These are phyloP conservation scores for Triops longicaudatus DNA, from an alignment of 1,140 invertebrate species.

Conservation along the genomic window DNA sequence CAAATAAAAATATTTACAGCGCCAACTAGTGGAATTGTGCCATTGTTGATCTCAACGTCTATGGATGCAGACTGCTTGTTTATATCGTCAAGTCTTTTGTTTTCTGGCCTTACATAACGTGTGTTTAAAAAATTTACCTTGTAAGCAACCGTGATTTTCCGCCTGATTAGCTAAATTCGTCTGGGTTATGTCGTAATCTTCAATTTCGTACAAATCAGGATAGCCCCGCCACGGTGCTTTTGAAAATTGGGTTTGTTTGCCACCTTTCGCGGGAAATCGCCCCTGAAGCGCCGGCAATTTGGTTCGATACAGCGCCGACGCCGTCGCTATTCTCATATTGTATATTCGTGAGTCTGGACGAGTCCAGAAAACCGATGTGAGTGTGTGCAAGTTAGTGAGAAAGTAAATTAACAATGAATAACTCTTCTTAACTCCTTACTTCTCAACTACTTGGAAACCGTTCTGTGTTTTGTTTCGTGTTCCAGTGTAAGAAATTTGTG, in stretches of 20 bases:
- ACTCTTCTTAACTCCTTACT: background rate
- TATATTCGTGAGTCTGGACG: background rate
- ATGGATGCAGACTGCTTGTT: background rate
- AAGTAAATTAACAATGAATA: slow-evolving; percentile 3
- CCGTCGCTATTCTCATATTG: background rate
- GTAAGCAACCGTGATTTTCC: no score
- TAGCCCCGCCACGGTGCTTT: background rate
- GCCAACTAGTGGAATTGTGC: background rate
- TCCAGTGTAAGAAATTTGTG: no score
- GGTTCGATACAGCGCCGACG: background rate
- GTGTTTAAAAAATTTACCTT: no score
- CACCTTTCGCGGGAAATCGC: background rate
- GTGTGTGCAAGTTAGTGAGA: slow-evolving; percentile 2
- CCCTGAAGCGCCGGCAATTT: background rate
- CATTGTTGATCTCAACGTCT: background rate
- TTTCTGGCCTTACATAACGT: no score
- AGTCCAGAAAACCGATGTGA: background rate
- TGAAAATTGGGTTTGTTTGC: background rate
- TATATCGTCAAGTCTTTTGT: background rate
- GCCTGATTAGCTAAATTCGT: no score
- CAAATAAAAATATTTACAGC: background rate
- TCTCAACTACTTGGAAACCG: background rate
- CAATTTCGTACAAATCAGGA: no score
- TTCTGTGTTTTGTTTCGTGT: no score
- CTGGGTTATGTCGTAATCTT: no score